Percentiles rank a stretch among this genome's conserved stretches.
Conservation (phyloP, 2,797 vertebrate species). For the Acipenser transmontanus region DNA sequence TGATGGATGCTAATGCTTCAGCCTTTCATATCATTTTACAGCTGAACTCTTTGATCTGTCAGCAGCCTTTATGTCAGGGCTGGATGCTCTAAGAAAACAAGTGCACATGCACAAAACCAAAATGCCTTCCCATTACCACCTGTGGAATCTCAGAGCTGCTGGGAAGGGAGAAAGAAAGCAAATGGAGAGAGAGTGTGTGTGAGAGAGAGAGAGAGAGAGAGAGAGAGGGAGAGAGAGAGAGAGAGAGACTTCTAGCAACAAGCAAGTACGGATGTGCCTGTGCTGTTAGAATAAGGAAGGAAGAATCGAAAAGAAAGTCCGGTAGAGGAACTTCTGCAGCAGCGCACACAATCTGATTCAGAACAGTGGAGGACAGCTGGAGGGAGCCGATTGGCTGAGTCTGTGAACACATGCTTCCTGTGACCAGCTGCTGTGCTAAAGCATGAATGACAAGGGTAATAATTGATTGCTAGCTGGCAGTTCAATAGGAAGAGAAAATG, state of each 20-base stretch:
- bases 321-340: constrained; percentile 59
- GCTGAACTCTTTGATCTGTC: constrained; percentile 77
- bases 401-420: constrained; percentile 75
- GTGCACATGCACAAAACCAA: constrained; percentile 34
- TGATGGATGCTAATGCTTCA: constrained; percentile 82
- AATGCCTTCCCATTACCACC: constrained; percentile 43
- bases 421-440: constrained; percentile 80
- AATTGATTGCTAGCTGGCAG: constrained; percentile 78
- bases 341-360: constrained; percentile 63
- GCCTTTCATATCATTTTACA: constrained; percentile 83
- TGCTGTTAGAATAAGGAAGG: constrained; percentile 53
- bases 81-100: constrained; percentile 61
- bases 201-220: constrained; percentile 40
- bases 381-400: constrained; percentile 68
- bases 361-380: constrained; percentile 70
- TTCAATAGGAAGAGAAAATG: constrained; percentile 71
- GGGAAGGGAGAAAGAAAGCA: constrained; percentile 35
- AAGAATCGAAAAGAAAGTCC: constrained; percentile 53
- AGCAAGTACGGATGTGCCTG: constrained; percentile 51
- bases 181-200: constrained; percentile 33
- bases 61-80: constrained; percentile 61
- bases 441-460: constrained; percentile 78
- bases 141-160: constrained; percentile 48
- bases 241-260: constrained; percentile 18
- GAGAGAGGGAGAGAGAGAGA: constrained; percentile 30